phyloP scores from a whole-genome alignment of 92 coral and sea anemone species.

The Actinernus sp. region DNA sequence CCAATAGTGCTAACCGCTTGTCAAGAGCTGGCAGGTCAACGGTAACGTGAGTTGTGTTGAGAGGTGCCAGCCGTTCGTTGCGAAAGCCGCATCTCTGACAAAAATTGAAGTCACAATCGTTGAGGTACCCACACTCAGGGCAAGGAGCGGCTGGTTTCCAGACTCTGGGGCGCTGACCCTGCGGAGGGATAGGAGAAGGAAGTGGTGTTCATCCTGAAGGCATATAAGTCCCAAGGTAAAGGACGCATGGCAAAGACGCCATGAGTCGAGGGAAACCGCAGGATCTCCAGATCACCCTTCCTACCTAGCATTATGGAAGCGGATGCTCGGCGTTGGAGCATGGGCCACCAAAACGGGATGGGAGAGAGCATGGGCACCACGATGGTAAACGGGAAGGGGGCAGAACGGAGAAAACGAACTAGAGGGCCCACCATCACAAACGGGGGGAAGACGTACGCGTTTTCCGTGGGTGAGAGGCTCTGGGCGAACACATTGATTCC shows the following conservation, averaged over 20 bases:
- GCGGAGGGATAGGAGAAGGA: background rate
- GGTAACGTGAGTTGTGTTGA: background rate
- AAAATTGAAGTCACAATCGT: conserved; percentile 5
- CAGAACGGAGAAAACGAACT: conserved; percentile 24
- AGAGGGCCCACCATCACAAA: conserved; percentile 34
- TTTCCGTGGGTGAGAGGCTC: conserved; percentile 8
- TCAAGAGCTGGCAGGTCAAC: too few relatives aligned
- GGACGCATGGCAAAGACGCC: too few relatives aligned
- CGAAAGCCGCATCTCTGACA: background rate
- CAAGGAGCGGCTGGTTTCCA: conserved; percentile 18
- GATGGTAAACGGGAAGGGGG: conserved; percentile 14
- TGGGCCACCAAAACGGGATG: conserved; percentile 59
- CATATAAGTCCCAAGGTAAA: conserved; percentile 36
- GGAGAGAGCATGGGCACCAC: conserved; percentile 28
- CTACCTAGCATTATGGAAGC: conserved; percentile 8
- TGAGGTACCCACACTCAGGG: conserved; percentile 14
- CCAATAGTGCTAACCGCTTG: background rate
- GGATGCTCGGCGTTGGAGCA: conserved; percentile 22
- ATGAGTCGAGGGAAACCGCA: too few relatives aligned
- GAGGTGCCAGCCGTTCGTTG: background rate
- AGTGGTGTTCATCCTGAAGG: conserved; percentile 13
- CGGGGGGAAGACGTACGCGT: conserved; percentile 36
- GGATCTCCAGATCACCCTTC: too few relatives aligned
- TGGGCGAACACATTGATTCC: conserved; percentile 33
- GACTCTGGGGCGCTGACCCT: conserved; percentile 9